A percentile compares a stretch with the other conserved stretches of the same genome.
Conservation (phyloP, 2,113 vertebrate species). For the Engraulis encrasicolus region DNA sequence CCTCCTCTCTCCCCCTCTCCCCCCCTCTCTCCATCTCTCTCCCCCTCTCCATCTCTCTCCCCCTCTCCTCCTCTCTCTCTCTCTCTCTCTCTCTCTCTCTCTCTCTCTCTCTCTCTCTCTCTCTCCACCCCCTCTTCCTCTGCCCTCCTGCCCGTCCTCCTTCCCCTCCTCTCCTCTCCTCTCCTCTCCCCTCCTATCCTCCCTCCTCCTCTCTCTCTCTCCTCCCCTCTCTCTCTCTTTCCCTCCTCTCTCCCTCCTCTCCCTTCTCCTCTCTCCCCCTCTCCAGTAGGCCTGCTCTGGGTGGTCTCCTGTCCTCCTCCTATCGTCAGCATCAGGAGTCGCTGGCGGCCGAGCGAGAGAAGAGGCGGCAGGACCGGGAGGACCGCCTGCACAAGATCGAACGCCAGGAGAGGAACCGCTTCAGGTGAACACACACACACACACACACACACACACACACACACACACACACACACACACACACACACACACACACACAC, state of each 20-base stretch:
- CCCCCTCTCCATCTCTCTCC: too few species aligned
- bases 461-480: background rate
- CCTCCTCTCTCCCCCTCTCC: background rate
- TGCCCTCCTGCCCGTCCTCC: background rate
- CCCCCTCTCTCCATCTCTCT: too few species aligned
- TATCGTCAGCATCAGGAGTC: slow-evolving; percentile 96
- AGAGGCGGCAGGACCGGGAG: slow-evolving; percentile 90
- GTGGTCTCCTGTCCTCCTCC: slow-evolving; percentile 91
- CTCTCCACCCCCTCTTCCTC: background rate
- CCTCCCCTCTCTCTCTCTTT: background rate
- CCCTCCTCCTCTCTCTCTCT: background rate
- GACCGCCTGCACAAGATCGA: slow-evolving; percentile 92
- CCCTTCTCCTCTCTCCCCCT: background rate
- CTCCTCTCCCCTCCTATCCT: background rate
- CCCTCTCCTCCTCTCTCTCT: background rate
- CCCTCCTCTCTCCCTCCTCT: background rate
- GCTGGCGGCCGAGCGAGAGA: slow-evolving; percentile 91
- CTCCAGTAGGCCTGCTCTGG: slow-evolving; percentile 78
- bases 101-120: too few species aligned
- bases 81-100: too few species aligned
- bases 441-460: background rate
- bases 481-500: background rate
- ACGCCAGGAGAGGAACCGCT: slow-evolving; percentile 94
- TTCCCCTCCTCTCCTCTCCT: background rate
- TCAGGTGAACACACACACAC: slow-evolving; percentile 78